Evolutionary conservation across 23 tunicate species (phyloP), one percentile per base, ranked within the genome.

Genomic region (Diplosoma virens): DNA sequence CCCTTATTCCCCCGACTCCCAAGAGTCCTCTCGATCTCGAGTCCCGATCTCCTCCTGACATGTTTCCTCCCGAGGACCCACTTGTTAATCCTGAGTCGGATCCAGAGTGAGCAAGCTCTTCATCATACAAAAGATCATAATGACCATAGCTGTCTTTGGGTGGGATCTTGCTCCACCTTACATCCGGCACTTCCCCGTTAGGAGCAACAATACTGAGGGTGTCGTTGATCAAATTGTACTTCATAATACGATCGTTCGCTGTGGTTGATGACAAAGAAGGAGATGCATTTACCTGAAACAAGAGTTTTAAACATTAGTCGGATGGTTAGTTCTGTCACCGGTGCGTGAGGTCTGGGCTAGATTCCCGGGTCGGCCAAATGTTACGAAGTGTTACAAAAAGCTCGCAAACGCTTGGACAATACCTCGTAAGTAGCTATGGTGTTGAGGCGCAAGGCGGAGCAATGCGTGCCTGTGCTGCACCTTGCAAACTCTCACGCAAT

Each of bases 181-280:
- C 87, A 71, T 95, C 99, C 18, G 99, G 99, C 32, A 79, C 66
- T 80, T 95, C 99, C 32, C 99, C 96, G 33, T 47, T 46, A 0
- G 95, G 96, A 29, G 87, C 80, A 20, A 95, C 87, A 28, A 95
- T 82, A 79, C 87, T 93, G 18, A 87, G 78, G 34, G 92, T 76
- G 65, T 92, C 99, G 61, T 86, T 95, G 37, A 95, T 90, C 24
- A 95, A 70, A 61, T 82, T 89, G 66, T 95, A 95, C 41, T 95
- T 95, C 99, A 95, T 95, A 33, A 95, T 95, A 36, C 99, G 70
- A 59, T 95, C 99, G 58, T 95, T 95, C 24, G 96, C 93, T 28
- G 99, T 95, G 28, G 99, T 95, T 11, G 99, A 89, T 3, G 96
- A 92, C 9, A 95, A 73, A 2, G 99, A 95, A 16, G 99, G 99